Evolutionary conservation across 2,113 vertebrate species (phyloP).

Genomic region (Eidolon helvum): DNA sequence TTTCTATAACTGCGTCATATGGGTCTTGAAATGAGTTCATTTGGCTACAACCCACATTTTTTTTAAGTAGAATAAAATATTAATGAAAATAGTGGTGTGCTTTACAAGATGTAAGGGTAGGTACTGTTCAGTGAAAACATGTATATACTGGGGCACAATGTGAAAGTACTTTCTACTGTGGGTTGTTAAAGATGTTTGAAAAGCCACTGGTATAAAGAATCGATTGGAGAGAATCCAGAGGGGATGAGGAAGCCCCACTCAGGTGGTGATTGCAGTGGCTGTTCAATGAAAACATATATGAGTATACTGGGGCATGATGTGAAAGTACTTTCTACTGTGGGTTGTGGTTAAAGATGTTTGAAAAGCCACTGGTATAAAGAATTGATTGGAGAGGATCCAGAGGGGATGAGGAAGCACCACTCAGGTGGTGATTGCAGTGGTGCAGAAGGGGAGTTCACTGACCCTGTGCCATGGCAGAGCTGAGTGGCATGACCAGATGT

Average conservation of each 20-base stretch:
- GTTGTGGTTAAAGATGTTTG: not conserved
- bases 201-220: not conserved
- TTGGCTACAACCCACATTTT: not conserved
- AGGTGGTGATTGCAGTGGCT: not conserved
- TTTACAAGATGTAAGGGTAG: not conserved
- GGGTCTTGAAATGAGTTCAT: not conserved
- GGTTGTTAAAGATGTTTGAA: not conserved
- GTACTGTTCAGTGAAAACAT: not conserved
- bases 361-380: not conserved
- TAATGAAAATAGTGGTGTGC: not conserved
- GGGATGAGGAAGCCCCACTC: not conserved
- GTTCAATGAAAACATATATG: not conserved
- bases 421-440: not conserved
- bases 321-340: not conserved
- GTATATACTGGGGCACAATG: no score
- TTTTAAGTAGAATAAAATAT: not conserved
- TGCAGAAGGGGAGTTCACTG: not conserved
- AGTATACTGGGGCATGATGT: not conserved
- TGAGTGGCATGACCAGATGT: no score
- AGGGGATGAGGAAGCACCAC: not conserved
- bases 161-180: not conserved
- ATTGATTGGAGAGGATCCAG: not conserved
- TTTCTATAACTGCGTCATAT: not conserved
- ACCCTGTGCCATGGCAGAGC: not conserved
- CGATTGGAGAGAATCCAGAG: not conserved